phyloP scores from a whole-genome alignment of 2,888 invertebrate species.

The Busseola fusca region DNA sequence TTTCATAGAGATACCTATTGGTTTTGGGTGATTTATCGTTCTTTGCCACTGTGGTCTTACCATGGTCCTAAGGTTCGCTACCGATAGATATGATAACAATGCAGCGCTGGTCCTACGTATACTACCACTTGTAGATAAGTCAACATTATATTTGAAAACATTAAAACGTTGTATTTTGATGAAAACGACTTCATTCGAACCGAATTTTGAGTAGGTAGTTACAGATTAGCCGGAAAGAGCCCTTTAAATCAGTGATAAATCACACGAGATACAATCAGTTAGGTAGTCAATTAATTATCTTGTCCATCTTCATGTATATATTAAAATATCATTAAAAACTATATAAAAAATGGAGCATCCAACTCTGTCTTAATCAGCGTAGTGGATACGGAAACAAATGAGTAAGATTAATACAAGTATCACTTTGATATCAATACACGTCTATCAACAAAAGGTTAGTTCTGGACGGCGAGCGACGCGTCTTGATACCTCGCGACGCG shows the following conservation, averaged over 20 bases:
- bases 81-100: neutral
- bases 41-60: neutral
- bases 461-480: slow-evolving; percentile 66
- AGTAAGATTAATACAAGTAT: slow-evolving; percentile 54
- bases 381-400: slow-evolving; percentile 29
- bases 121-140: neutral
- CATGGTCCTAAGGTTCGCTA: neutral
- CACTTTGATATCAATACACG: slow-evolving; percentile 62
- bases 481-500: slow-evolving; percentile 75
- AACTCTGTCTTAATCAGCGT: slow-evolving; percentile 38
- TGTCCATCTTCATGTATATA: slow-evolving; percentile 10
- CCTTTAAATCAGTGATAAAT: slow-evolving; percentile 28
- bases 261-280: neutral
- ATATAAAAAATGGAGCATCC: slow-evolving; percentile 16
- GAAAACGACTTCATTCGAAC: neutral
- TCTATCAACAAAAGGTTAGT: slow-evolving; percentile 68
- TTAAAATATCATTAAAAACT: slow-evolving; percentile 34
- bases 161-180: neutral
- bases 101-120: neutral
- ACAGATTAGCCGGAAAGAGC: neutral
- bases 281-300: slow-evolving; percentile 30
- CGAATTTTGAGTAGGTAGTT: neutral
- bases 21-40: too few relatives aligned
- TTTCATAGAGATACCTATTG: too few relatives aligned
- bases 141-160: neutral